These are phyloP conservation scores for Drosophila tropicalis DNA, from an alignment of 1,140 invertebrate species.

Conservation along the genomic window DNA sequence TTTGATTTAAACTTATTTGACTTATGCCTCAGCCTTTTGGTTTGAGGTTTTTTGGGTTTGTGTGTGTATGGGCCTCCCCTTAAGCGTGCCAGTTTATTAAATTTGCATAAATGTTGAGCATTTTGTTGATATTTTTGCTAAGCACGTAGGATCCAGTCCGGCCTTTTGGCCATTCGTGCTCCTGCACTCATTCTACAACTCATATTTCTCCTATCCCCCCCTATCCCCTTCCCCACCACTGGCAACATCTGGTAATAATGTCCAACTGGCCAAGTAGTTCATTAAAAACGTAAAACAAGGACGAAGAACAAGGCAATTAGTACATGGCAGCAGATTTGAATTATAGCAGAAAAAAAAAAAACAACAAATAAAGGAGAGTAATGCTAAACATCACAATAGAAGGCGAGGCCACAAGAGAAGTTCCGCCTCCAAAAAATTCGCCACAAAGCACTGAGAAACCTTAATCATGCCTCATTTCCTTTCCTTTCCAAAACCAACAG, in stretches of 20 bases:
- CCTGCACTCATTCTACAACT: slow-evolving; percentile 21
- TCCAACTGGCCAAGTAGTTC: slow-evolving; percentile 62
- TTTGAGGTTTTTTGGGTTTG: slow-evolving; percentile 13
- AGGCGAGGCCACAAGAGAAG: slow-evolving; percentile 13
- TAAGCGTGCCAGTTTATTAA: slow-evolving; percentile 68
- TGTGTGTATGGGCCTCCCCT: neutral
- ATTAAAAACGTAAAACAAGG: slow-evolving; percentile 48
- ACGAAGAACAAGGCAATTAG: slow-evolving; percentile 63
- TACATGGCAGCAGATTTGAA: slow-evolving; percentile 26
- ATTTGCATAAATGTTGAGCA: slow-evolving; percentile 77
- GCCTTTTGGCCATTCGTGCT: neutral
- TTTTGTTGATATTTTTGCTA: slow-evolving; percentile 48
- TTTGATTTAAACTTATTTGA: slow-evolving; percentile 60
- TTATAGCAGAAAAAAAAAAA: slow-evolving; percentile 4
- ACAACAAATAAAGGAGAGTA: slow-evolving; percentile 2
- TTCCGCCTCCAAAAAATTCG: slow-evolving; percentile 13
- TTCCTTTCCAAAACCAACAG: neutral
- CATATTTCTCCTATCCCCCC: neutral
- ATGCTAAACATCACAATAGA: slow-evolving; percentile 15
- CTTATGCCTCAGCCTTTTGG: slow-evolving; percentile 42
- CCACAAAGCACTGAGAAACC: slow-evolving; percentile 33
- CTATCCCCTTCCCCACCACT: neutral
- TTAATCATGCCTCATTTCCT: slow-evolving; percentile 22
- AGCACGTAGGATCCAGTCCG: slow-evolving; percentile 14
- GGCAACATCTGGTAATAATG: slow-evolving; percentile 67